Percentiles rank a stretch among this genome's conserved stretches.
Conservation (phyloP, 2,113 vertebrate species). For the Piprites chloris region DNA sequence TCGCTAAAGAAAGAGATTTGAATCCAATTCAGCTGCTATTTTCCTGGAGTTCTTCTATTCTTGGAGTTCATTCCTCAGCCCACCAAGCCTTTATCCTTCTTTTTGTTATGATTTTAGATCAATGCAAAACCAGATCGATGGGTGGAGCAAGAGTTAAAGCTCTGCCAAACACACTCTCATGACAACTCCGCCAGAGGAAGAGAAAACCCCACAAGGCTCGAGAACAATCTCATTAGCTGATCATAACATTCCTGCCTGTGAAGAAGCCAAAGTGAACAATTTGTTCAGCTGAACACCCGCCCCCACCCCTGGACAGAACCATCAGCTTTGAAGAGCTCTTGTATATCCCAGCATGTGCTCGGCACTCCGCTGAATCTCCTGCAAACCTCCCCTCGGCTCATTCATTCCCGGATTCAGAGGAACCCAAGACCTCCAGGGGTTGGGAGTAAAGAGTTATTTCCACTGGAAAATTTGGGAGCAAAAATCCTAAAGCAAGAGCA, state of each 20-base stretch:
- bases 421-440: not conserved
- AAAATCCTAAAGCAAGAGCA: not conserved
- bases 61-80: not conserved
- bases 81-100: not conserved
- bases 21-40: not conserved
- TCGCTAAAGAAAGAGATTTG: not conserved
- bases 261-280: conserved; percentile 50
- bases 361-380: not conserved
- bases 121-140: not conserved
- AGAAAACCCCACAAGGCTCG: not conserved
- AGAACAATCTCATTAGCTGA: conserved; percentile 22
- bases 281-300: conserved; percentile 35
- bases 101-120: not conserved
- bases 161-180: not conserved
- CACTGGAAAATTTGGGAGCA: not conserved
- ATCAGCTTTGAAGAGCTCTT: conserved; percentile 8
- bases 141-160: not conserved
- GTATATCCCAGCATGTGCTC: not conserved
- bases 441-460: not conserved
- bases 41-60: not conserved
- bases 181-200: not conserved
- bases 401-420: not conserved
- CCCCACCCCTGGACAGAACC: not conserved
- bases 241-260: not conserved
- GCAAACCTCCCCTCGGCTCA: not conserved